phyloP scores from a whole-genome alignment of 2,113 vertebrate species.

The Microtus pennsylvanicus region DNA sequence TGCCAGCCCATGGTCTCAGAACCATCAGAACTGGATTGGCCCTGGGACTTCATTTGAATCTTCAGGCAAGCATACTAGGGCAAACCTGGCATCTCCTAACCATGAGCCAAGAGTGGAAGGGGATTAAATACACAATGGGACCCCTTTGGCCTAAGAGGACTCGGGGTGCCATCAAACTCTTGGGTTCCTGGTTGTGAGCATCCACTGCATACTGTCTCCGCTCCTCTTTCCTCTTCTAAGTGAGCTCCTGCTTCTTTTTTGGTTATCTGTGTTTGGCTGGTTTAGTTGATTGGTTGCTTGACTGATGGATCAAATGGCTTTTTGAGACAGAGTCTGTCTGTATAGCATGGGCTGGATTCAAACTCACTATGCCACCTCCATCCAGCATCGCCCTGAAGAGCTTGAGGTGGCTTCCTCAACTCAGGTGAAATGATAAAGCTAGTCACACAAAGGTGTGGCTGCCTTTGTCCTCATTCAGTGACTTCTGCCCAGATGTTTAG shows the following conservation, averaged over 20 bases:
- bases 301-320: too few relatives aligned
- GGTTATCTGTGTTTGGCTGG: neutral
- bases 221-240: neutral
- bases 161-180: neutral
- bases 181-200: fast-evolving
- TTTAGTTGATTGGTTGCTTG: neutral
- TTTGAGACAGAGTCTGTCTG: too few relatives aligned
- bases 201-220: neutral
- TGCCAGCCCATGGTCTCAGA: neutral
- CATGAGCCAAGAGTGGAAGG: fast-evolving
- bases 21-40: fast-evolving
- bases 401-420: too few relatives aligned
- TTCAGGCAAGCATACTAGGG: neutral
- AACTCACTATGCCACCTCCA: too few relatives aligned
- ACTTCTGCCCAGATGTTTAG: too few relatives aligned
- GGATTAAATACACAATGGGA: neutral
- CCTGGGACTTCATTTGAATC: neutral
- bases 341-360: too few relatives aligned
- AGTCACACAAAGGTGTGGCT: too few relatives aligned
- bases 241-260: neutral
- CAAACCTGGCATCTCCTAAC: neutral
- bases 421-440: too few relatives aligned
- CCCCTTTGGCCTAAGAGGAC: neutral
- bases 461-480: too few relatives aligned
- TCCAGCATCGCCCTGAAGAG: too few relatives aligned